Evolutionary conservation across 2,797 vertebrate species (phyloP), one percentile per base, ranked within the genome.

Genomic region (Coregonus sp.): DNA sequence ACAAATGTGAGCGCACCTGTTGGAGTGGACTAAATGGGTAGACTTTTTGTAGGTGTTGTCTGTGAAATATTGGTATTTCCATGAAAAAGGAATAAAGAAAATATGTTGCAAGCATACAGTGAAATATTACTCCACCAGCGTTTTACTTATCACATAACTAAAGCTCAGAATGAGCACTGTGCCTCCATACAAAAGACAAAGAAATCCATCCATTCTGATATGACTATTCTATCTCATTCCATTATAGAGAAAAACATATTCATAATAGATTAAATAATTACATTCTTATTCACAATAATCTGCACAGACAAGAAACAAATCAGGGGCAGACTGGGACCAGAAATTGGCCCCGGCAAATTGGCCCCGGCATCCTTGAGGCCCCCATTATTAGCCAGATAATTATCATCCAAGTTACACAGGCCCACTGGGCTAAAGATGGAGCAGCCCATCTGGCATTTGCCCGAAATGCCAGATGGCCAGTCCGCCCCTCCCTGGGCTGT

Each of bases 231-330:
- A 61, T 61, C 20, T 25, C 5, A 69, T 78, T 69, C 20, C 82
- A 81, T 89, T 88, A 63, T 84, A 68, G 75, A 87, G 88, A 81
- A 88, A 81, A 87, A 77, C 18, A 84, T 77, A 89, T 92, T 78
- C 76, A 91, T 91, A 82, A 90, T 89, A 84, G 82, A 91, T 90
- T 81, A 86, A 89, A 86, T 83, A 81, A 89, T 91, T 80, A 89
- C 89, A 76, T 20, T 47, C 40, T 11, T 47, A 11, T 47, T 2
- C 2, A 47, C 40, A 11, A 47, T 7, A 47, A 47, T 47, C 40
- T 47, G 40, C 40, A 47, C 9, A 47, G 40, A 47, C 9, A 47
- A 47, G 7, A 47, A 47, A 47, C 40, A 47, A 33, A 33, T 33
- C 31, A 33, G 3, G 31, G 31, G 31, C 31, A 33, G 31, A 33